Conservation (phyloP, 2,113 vertebrate species). For the Etheostoma cragini region DNA sequence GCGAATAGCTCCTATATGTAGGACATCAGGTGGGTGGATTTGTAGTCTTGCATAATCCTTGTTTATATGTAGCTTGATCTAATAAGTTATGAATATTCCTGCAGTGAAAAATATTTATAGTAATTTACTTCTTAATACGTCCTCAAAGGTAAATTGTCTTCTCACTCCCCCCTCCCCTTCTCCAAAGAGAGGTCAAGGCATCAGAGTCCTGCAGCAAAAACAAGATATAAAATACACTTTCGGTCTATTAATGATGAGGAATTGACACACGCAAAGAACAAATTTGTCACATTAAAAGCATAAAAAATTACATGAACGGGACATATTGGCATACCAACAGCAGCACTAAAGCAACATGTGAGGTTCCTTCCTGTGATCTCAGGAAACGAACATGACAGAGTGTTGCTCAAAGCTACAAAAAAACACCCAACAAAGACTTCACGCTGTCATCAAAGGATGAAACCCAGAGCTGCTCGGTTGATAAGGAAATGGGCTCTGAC, state of each 20-base stretch:
- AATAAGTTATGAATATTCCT: conserved; percentile 47
- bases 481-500: conserved; percentile 29
- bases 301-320: background rate
- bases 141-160: background rate
- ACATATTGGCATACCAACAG: background rate
- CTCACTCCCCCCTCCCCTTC: background rate
- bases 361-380: conserved; percentile 43
- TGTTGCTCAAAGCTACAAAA: conserved; percentile 41
- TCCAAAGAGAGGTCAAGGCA: background rate
- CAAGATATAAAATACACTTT: background rate
- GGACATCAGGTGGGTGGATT: conserved; percentile 62
- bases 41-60: conserved; percentile 41
- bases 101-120: background rate
- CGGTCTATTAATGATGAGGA: background rate
- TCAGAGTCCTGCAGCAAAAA: background rate
- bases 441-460: conserved; percentile 45
- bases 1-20: conserved; percentile 56
- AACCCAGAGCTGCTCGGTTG: conserved; percentile 40
- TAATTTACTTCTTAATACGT: background rate
- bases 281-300: conserved; percentile 2
- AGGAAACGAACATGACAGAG: conserved; percentile 54
- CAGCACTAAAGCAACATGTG: conserved; percentile 11
- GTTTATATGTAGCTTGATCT: conserved; percentile 38
- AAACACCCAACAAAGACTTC: conserved; percentile 43
- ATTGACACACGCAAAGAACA: background rate